Base-by-base conservation (phyloP, 2,797 vertebrate species). In the Aeoliscus strigatus region DNA sequence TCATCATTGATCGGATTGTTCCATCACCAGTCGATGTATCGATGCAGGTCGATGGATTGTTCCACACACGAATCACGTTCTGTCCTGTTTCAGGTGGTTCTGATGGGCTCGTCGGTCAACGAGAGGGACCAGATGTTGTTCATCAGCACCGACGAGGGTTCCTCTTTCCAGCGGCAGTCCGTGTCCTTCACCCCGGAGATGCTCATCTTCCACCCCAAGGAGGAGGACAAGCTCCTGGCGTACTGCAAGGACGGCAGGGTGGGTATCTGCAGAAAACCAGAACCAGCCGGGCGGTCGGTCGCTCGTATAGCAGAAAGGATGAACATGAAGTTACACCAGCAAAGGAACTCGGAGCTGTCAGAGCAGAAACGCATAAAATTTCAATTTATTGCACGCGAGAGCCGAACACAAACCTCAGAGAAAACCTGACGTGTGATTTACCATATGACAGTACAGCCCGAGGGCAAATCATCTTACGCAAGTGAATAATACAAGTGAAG, bases 181-280 rank as follows among this genome's bases (percentile, higher is more conserved):
- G 70, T 94, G 35, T 56, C 75, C 60, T 98, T 98, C 83, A 89
- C 82, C 2, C 91, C 93, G 14, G 93, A 96, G 42, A 89, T 84
- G 0, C 81, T 98, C 14, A 61, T 94, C 59, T 98, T 98, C 78
- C 95, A 98, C 75, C 95, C 94, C 0, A 91, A 91, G 60, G 91
- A 94, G 11, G 93, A 98, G 70, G 93, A 97, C 82, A 98, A 94
- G 74, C 72, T 97, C 12, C 85, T 98, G 49, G 94, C 92, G 38
- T 94, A 91, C 80, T 92, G 88, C 77, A 94, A 91, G 56, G 92
- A 96, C 29, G 77, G 88, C 61, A 86, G 88, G 92, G 96, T 96
- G 77, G 73, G 83, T 29, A 34, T 28, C 14, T 0, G 31, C 4
- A 10, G 26, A 11, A 14, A 18, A 34, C 30, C 21, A 2, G 4